Evolutionary conservation across 2,888 invertebrate genomes (phyloP), one percentile per base, ranked within the genome.

Genomic region (Zygaena filipendulae): DNA sequence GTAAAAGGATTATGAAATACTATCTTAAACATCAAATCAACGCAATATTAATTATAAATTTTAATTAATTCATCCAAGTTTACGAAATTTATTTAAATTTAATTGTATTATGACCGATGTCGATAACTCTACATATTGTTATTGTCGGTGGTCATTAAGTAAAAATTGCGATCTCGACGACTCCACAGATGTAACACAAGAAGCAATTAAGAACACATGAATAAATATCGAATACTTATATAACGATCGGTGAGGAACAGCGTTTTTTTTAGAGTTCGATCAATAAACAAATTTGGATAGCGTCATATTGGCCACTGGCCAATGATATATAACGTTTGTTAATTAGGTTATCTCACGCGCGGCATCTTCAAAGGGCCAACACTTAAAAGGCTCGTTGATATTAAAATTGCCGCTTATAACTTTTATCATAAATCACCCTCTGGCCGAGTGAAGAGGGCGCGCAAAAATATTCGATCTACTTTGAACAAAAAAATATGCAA

Each of bases 401-500:
- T 72, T 70, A 71, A 75, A 71, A 71, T 58, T 54, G 57, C 70
- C 64, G 66, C 63, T 68, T 70, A 66, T 63, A 69, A 69, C 56
- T 68, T 69, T 71, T 71, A 67, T 66, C 62, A 77, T 77, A 77
- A 77, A 77, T 79, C 75, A 79, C 71, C 71, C 72, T 52, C 53
- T 58, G 72, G 72, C 66, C 39, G 51, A 59, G 54, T 46, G 50
- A 55, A 47, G 61, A 58, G 69, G 62, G 74, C 64, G 71, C 69
- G 75, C 72, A 67, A 70, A 71, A 69, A 62, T 61, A 62, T 57
- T 46, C 58, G 61, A 56, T 64, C 62, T 59, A 59, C 59, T 58
- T 57, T 39, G 49, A 59, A 66, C 64, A 71, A 72, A 50, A 71
- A 77, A 77, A 77, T 72, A 61, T 77, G 79, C 79, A 77, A 77